phyloP scores from a whole-genome alignment of 2,797 vertebrate species.

The Catamblyrhynchus diadema region DNA sequence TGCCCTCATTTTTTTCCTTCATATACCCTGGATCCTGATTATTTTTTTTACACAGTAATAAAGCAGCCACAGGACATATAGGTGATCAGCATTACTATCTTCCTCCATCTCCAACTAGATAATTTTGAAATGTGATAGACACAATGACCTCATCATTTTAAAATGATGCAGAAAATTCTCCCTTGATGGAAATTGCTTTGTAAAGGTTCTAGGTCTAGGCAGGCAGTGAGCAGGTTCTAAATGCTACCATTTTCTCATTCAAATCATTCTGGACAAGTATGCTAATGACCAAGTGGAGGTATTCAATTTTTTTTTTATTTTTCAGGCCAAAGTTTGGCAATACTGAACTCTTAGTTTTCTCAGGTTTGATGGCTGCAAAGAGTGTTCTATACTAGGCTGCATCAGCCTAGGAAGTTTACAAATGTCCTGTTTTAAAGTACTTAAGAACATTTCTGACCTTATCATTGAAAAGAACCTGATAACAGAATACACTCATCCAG shows the following conservation, averaged over 20 bases:
- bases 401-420: background rate
- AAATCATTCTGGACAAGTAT: background rate
- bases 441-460: background rate
- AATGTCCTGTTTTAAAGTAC: background rate
- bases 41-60: background rate
- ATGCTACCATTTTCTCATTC: background rate
- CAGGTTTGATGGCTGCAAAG: background rate
- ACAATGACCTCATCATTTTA: background rate
- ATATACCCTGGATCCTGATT: background rate
- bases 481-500: background rate
- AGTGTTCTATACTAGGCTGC: background rate
- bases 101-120: background rate
- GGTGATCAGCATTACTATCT: background rate
- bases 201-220: background rate
- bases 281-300: accelerated
- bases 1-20: background rate
- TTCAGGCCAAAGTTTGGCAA: background rate
- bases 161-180: background rate
- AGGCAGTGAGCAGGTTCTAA: background rate
- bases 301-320: background rate
- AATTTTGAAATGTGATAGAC: background rate
- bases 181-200: background rate
- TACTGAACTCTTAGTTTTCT: background rate
- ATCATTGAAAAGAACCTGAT: background rate
- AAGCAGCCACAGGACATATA: background rate